Conservation (phyloP, 2,797 vertebrate genomes). For the Manis javanica region DNA sequence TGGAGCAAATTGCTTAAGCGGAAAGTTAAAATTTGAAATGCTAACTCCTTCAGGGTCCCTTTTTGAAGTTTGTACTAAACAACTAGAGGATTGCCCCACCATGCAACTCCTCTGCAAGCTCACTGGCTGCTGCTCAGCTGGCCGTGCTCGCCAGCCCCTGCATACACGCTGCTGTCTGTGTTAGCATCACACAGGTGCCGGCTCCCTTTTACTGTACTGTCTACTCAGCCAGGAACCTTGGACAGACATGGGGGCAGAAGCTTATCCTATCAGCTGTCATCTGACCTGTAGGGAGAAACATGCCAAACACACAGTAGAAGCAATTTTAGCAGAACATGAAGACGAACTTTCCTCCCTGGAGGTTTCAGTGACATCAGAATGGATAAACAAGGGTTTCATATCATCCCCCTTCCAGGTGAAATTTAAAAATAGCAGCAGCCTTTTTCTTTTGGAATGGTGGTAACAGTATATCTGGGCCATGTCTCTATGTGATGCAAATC, state of each 20-base stretch:
- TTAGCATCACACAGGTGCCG: not conserved
- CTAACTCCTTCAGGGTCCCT: not conserved
- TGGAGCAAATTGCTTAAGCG: not conserved
- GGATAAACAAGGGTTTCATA: constrained; percentile 50
- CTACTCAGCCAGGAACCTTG: not conserved
- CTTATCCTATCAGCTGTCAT: constrained; percentile 22
- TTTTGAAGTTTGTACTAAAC: not conserved
- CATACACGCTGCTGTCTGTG: not conserved
- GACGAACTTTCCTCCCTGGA: constrained; percentile 60
- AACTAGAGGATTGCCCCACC: not conserved
- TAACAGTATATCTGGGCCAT: constrained; percentile 63
- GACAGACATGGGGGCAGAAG: not conserved
- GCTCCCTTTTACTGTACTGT: not conserved
- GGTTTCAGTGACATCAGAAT: constrained; percentile 76
- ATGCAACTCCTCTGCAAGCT: not conserved
- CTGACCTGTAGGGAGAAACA: constrained; percentile 61
- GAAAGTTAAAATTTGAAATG: constrained; percentile 33
- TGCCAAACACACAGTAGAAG: constrained; percentile 24
- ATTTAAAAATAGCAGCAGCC: constrained; percentile 69
- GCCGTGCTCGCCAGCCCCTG: not conserved
- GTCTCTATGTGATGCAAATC: not conserved
- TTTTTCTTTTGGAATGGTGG: constrained; percentile 24
- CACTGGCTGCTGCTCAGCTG: not conserved
- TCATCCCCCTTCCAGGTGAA: constrained; percentile 70
- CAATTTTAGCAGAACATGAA: constrained; percentile 9